Conservation (phyloP, 2,888 invertebrate genomes). For the Sturmia bella region DNA sequence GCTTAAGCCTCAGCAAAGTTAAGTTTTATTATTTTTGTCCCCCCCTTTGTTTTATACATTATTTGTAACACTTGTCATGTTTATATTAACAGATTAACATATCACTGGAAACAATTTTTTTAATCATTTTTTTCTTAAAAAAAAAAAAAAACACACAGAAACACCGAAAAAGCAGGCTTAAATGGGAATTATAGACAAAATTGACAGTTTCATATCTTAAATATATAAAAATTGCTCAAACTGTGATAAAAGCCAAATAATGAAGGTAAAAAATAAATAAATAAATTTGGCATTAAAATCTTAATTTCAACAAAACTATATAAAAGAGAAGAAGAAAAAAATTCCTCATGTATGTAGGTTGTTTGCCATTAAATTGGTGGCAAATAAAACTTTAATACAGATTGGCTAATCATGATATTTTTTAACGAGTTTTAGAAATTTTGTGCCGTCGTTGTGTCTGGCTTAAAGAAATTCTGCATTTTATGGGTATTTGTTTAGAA, state of each 20-base stretch:
- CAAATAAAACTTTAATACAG: constrained; percentile 44
- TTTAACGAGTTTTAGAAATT: constrained; percentile 39
- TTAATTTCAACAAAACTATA: constrained; percentile 47
- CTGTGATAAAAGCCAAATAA: constrained; percentile 13
- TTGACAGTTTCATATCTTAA: constrained; percentile 66
- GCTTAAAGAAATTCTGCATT: constrained; percentile 29
- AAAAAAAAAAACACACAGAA: no score
- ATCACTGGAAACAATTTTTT: constrained; percentile 44
- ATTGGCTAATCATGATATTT: constrained; percentile 36
- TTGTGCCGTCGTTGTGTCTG: constrained; percentile 62
- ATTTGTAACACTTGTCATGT: constrained; percentile 76
- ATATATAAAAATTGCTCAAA: constrained; percentile 48
- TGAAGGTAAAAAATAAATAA: not conserved
- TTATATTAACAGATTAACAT: constrained; percentile 73
- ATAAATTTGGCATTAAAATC: constrained; percentile 41
- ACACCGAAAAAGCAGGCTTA: constrained; percentile 53
- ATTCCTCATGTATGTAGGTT: constrained; percentile 53
- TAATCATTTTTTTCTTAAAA: constrained; percentile 9
- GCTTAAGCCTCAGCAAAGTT: constrained; percentile 53
- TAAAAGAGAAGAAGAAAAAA: no score
- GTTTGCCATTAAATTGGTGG: constrained; percentile 25
- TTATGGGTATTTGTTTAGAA: constrained; percentile 20
- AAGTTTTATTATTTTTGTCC: constrained; percentile 32
- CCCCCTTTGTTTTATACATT: constrained; percentile 25
- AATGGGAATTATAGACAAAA: constrained; percentile 68